phyloP scores from a whole-genome alignment of 2,797 vertebrate genomes.

The Orestias chungarensis region DNA sequence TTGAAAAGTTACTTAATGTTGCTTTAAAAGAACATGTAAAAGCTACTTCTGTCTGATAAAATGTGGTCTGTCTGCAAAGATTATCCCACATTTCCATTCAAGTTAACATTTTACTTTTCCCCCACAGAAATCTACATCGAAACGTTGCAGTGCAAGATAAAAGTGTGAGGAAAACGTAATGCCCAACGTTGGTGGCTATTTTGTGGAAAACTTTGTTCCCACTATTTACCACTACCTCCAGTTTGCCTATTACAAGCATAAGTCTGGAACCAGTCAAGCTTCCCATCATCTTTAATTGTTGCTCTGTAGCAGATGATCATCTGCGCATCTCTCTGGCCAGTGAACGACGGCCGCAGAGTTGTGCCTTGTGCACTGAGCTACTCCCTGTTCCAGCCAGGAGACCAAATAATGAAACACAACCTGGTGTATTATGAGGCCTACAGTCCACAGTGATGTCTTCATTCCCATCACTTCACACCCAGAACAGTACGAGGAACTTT shows the following conservation, averaged over 20 bases:
- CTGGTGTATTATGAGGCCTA: slow-evolving; percentile 87
- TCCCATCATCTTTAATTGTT: background rate
- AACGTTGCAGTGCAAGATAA: slow-evolving; percentile 84
- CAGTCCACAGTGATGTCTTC: slow-evolving; percentile 85
- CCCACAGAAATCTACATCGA: slow-evolving; percentile 81
- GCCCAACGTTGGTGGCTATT: slow-evolving; percentile 88
- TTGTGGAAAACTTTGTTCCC: slow-evolving; percentile 88
- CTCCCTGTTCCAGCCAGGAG: slow-evolving; percentile 86
- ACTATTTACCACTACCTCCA: slow-evolving; percentile 94
- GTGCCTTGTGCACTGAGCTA: slow-evolving; percentile 87
- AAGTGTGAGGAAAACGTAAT: slow-evolving; percentile 84
- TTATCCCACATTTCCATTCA: background rate
- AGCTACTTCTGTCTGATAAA: background rate
- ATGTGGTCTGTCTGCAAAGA: background rate
- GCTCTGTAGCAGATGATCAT: slow-evolving; percentile 73
- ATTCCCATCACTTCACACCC: slow-evolving; percentile 82
- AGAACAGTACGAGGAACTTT: slow-evolving; percentile 75
- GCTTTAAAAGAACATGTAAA: too few relatives aligned
- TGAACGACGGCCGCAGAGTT: slow-evolving; percentile 85
- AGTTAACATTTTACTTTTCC: background rate
- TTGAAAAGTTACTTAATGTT: too few relatives aligned
- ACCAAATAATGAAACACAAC: slow-evolving; percentile 89
- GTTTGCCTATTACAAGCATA: slow-evolving; percentile 89
- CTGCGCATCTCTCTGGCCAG: slow-evolving; percentile 59
- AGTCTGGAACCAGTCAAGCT: slow-evolving; percentile 48